Base-by-base conservation (phyloP, 2,888 invertebrate genomes). In the Synanthedon vespiformis region DNA sequence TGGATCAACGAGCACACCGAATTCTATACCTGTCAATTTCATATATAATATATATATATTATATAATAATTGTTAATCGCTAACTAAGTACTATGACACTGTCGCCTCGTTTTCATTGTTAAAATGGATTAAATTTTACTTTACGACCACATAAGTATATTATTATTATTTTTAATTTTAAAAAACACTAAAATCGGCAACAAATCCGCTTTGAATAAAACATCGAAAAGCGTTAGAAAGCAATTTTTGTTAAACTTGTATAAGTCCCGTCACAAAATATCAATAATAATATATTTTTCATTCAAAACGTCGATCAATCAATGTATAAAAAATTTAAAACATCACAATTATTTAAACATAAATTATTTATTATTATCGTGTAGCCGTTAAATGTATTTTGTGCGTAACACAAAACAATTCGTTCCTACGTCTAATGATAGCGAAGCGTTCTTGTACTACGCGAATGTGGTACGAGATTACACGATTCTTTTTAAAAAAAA, bases 41-140 rank as follows among this genome's bases (percentile, higher is more conserved):
- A 74, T 79, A 61, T 80, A 78, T n/a, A n/a, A n/a, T n/a, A n/a
- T n/a, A n/a, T n/a, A n/a, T n/a, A n/a, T n/a, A n/a, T n/a, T n/a
- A 79, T 78, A 81, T 82, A 83, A 73, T 16, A n/a, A 69, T 16
- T 71, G 72, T 79, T 80, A 77, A 64, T 73, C 71, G 71, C 85
- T 87, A 85, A 72, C 77, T 86, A 87, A 86, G 85, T 86, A 85
- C 87, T 77, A 72, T 70, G 80, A 74, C 80, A 75, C 73, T 54
- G 59, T 64, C 66, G 53, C 56, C 60, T 61, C 58, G 22, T 22
- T 61, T 61, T 59, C 55, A 59, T 51, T 55, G 51, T 56, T 54
- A 53, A 56, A 34, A 34, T 51, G 51, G 52, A 56, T 65, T 67
- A 74, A 22, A 5, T 59, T 63, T 72, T 68, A 73, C 68, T 66